A percentile compares a stretch with the other conserved stretches of the same genome.
Conservation (phyloP, 1,140 invertebrate genomes). For the Drosophila auraria region DNA sequence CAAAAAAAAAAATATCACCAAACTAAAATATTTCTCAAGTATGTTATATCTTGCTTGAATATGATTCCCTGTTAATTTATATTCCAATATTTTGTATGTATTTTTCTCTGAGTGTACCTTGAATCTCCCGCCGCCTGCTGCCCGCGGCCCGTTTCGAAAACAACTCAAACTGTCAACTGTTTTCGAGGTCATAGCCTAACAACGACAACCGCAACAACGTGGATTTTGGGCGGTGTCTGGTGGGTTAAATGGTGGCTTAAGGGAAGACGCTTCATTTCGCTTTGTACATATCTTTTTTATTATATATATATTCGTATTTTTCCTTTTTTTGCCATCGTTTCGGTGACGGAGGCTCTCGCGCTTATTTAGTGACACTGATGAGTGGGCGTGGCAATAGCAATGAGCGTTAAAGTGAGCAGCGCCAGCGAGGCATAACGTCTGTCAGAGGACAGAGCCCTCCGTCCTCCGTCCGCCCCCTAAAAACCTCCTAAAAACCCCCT, state of each 20-base stretch:
- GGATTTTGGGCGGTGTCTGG: conserved; percentile 12
- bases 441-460: too few relatives aligned
- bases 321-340: background rate
- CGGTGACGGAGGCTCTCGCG: conserved; percentile 33
- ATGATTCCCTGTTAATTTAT: too few relatives aligned
- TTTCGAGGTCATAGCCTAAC: conserved; percentile 82
- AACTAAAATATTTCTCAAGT: too few relatives aligned
- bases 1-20: too few relatives aligned
- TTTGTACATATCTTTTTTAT: background rate
- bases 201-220: conserved; percentile 46
- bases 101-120: background rate
- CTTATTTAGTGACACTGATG: conserved; percentile 69
- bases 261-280: background rate
- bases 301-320: background rate
- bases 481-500: conserved; percentile 33
- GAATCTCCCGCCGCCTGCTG: conserved; percentile 14
- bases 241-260: conserved; percentile 1
- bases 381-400: conserved; percentile 78
- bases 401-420: conserved; percentile 81
- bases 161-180: conserved; percentile 75
- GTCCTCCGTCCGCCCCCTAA: conserved; percentile 11
- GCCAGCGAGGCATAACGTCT: conserved; percentile 76
- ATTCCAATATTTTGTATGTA: background rate
- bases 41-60: too few relatives aligned
- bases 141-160: conserved; percentile 58